Conservation (phyloP, 2,888 invertebrate species). For the Nudaria mundana region DNA sequence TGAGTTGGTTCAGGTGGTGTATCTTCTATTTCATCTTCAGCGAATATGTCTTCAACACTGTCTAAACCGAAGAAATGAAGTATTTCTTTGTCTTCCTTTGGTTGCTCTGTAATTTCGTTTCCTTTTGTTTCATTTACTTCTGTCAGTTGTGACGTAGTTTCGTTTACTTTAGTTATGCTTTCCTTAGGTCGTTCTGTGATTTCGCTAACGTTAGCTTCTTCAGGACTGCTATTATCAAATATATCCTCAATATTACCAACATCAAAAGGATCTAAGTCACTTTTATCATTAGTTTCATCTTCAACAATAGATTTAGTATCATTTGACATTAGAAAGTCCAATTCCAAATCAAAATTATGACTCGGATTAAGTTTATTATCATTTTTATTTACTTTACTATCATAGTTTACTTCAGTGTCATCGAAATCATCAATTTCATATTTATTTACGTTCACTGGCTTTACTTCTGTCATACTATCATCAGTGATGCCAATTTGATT, state of each 20-base stretch:
- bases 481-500: constrained; percentile 1
- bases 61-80: constrained; percentile 54
- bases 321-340: constrained; percentile 41
- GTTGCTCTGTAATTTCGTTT: constrained; percentile 16
- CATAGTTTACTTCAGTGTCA: constrained; percentile 45
- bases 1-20: constrained; percentile 22
- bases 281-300: constrained; percentile 16
- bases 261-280: constrained; percentile 54
- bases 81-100: constrained; percentile 30
- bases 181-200: too few relatives aligned
- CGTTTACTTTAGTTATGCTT: background rate
- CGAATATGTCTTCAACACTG: constrained; percentile 64
- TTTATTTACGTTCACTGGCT: background rate
- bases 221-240: constrained; percentile 57
- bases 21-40: constrained; percentile 52
- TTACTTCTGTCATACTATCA: background rate
- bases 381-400: constrained; percentile 41
- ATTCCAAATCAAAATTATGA: constrained; percentile 47
- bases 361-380: constrained; percentile 24
- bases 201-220: constrained; percentile 31
- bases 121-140: constrained; percentile 34
- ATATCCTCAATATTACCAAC: constrained; percentile 57
- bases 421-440: constrained; percentile 39
- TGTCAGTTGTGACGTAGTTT: too few relatives aligned
- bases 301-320: constrained; percentile 17